phyloP scores from a whole-genome alignment of 2,113 vertebrate species.

The Onychostoma macrolepis region DNA sequence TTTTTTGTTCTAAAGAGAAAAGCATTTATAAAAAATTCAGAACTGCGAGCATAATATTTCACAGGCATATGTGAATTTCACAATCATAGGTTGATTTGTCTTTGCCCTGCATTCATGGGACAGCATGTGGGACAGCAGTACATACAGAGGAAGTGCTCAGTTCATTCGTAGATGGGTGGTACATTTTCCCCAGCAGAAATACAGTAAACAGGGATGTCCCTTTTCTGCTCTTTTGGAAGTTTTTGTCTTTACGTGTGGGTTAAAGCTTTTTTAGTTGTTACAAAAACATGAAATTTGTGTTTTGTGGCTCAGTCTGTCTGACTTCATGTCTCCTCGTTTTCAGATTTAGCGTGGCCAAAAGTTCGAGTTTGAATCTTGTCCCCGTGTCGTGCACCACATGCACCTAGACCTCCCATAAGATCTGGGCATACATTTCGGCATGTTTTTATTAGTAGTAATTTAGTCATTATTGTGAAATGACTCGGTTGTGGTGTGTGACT shows the following conservation, averaged over 20 bases:
- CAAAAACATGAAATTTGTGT: constrained; percentile 22
- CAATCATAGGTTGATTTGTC: not conserved
- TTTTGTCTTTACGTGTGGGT: not conserved
- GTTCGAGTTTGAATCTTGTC: not conserved
- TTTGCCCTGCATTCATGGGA: constrained; percentile 40
- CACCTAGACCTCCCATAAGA: constrained; percentile 11
- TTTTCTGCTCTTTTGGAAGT: not conserved
- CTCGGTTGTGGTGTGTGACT: not conserved
- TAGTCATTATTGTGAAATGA: constrained; percentile 17
- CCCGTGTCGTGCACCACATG: not conserved
- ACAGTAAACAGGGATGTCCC: constrained; percentile 54
- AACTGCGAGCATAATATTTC: not conserved
- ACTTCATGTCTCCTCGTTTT: not conserved
- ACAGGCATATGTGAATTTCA: not conserved
- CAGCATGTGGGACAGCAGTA: constrained; percentile 48
- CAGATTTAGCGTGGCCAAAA: not conserved
- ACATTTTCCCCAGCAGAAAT: constrained; percentile 75
- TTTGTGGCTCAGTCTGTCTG: constrained; percentile 18
- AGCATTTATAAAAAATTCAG: not conserved
- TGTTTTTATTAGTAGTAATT: constrained; percentile 9
- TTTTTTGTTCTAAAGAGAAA: not conserved
- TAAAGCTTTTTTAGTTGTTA: not conserved
- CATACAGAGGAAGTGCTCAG: constrained; percentile 79
- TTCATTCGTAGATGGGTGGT: constrained; percentile 86
- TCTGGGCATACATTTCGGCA: not conserved